A percentile compares a stretch with the other conserved stretches of the same genome.
Conservation (phyloP, 1,140 invertebrate species). For the Euura saliciscinereae region DNA sequence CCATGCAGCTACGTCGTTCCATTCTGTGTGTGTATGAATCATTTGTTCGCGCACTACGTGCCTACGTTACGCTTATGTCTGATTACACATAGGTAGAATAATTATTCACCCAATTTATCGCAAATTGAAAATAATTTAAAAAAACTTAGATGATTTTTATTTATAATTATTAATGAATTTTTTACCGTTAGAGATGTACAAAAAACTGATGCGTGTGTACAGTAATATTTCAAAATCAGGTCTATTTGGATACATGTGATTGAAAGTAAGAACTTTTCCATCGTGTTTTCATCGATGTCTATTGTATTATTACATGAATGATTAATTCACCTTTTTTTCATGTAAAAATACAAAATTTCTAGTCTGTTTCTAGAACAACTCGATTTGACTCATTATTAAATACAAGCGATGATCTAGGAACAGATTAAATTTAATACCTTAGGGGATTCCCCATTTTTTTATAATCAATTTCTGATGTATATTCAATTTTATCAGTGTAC, state of each 20-base stretch:
- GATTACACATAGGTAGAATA: not conserved
- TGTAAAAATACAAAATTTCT: not conserved
- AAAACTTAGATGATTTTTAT: too few relatives aligned
- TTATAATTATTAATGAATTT: not conserved
- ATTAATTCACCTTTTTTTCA: not conserved
- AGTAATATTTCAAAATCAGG: not conserved
- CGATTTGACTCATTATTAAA: not conserved
- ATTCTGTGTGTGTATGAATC: not conserved
- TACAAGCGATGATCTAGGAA: not conserved
- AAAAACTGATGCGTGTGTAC: not conserved
- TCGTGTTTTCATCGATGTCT: not conserved
- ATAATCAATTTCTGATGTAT: not conserved
- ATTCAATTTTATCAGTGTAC: not conserved
- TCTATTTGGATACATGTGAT: not conserved
- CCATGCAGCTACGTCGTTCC: not conserved
- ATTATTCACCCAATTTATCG: too few relatives aligned
- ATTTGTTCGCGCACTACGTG: not conserved
- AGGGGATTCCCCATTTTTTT: not conserved
- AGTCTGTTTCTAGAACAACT: not conserved
- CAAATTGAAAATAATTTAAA: too few relatives aligned
- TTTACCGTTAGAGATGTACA: not conserved
- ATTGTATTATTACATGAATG: conserved; percentile 4
- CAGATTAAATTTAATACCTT: not conserved
- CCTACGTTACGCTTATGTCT: not conserved
- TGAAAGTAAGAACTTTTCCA: not conserved